phyloP scores from a whole-genome alignment of 2,797 vertebrate genomes.

The Hoplostethus atlanticus region DNA sequence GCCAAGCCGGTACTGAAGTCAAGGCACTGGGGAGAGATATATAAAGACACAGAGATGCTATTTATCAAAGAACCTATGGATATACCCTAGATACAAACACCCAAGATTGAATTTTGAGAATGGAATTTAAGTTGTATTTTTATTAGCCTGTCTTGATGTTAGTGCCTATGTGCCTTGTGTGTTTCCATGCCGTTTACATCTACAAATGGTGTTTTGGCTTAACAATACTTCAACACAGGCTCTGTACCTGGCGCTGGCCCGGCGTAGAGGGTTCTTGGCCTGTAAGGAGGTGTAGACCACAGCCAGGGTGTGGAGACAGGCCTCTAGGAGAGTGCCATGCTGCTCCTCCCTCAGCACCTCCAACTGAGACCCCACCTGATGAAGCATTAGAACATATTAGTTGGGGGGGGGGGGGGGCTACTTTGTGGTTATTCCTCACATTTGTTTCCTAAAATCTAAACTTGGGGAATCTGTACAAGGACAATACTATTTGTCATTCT shows the following conservation, averaged over 20 bases:
- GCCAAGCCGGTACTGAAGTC: conserved; percentile 82
- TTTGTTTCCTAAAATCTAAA: background rate
- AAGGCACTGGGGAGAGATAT: conserved; percentile 83
- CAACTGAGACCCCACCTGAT: conserved; percentile 86
- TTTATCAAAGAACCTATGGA: background rate
- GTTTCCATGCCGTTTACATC: background rate
- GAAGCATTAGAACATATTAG: background rate
- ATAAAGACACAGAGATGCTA: background rate
- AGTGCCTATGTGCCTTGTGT: background rate
- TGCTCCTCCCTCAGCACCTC: conserved; percentile 79
- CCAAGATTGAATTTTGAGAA: background rate
- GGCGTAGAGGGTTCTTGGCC: conserved; percentile 91
- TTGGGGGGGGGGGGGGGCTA: no score
- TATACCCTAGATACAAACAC: background rate
- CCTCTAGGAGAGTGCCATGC: conserved; percentile 74
- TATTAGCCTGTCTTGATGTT: no score
- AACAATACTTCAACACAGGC: background rate
- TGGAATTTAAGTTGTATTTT: no score
- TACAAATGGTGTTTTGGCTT: background rate
- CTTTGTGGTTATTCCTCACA: background rate
- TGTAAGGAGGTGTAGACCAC: conserved; percentile 86
- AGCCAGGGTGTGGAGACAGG: conserved; percentile 88
- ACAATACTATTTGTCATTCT: background rate
- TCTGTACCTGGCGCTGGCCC: conserved; percentile 90
- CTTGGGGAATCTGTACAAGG: no score